Evolutionary conservation across 1,140 invertebrate species (phyloP).

Genomic region (Lineus longissimus): DNA sequence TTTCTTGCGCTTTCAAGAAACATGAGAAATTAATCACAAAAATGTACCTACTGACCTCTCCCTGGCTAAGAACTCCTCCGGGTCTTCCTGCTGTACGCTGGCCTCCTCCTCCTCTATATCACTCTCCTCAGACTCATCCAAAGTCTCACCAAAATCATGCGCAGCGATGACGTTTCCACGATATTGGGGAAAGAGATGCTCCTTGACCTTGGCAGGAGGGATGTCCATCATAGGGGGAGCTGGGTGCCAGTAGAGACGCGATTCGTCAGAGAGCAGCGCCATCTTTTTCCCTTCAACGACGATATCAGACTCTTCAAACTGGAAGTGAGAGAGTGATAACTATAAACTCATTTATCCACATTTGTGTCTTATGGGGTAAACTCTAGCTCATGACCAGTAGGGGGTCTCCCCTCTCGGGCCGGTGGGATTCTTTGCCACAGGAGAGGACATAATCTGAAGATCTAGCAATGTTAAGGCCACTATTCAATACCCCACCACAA

Average conservation of each 20-base stretch:
- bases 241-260: slow-evolving; percentile 47
- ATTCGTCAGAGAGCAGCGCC: slow-evolving; percentile 35
- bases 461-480: too few relatives aligned
- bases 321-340: slow-evolving; percentile 2
- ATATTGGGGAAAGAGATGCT: slow-evolving; percentile 47
- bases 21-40: too few relatives aligned
- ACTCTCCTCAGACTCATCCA: slow-evolving; percentile 28
- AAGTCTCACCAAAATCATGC: background rate
- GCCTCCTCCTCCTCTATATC: slow-evolving; percentile 14
- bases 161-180: slow-evolving; percentile 20
- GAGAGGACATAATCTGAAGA: too few relatives aligned
- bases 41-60: slow-evolving; percentile 13
- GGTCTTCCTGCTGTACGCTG: slow-evolving; percentile 25
- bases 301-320: slow-evolving; percentile 27
- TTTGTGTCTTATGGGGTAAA: too few relatives aligned
- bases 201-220: slow-evolving; percentile 41
- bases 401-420: too few relatives aligned
- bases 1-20: too few relatives aligned
- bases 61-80: slow-evolving; percentile 17
- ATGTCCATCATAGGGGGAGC: slow-evolving; percentile 52
- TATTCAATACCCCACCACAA: too few relatives aligned
- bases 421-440: too few relatives aligned
- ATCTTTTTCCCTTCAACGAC: slow-evolving; percentile 29
- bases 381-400: too few relatives aligned
- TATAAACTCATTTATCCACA: background rate